A percentile compares a stretch with the other conserved stretches of the same genome.
phyloP scores from a whole-genome alignment of 2,113 vertebrate genomes.

The Falcunculus frontatus region DNA sequence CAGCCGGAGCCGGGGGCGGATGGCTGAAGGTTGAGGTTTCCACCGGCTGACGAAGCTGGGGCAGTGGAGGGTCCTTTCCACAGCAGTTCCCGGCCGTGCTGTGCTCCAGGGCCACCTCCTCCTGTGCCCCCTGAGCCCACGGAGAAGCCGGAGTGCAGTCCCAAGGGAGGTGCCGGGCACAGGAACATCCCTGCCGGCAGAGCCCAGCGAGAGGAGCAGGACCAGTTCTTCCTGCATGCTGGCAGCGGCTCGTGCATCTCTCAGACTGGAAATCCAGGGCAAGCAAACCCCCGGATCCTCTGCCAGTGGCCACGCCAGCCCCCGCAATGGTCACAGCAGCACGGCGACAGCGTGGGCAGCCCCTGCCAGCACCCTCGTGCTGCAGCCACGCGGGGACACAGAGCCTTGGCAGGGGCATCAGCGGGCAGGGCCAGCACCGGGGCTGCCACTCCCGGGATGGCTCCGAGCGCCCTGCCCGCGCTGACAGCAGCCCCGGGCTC shows the following conservation, averaged over 20 bases:
- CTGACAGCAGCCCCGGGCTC: slow-evolving; percentile 27
- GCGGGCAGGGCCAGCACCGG: neutral
- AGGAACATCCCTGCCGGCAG: neutral
- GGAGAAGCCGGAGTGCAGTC: fast-evolving
- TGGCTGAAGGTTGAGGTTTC: neutral
- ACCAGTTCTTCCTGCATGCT: neutral
- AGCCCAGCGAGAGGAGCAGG: fast-evolving
- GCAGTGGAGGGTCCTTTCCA: neutral
- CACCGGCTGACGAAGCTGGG: fast-evolving
- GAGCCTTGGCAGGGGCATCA: neutral
- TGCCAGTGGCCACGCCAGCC: neutral
- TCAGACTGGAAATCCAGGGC: neutral
- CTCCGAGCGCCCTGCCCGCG: fast-evolving
- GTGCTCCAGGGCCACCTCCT: fast-evolving
- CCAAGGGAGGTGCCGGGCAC: neutral
- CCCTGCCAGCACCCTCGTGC: neutral
- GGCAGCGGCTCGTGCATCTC: neutral
- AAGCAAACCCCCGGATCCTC: neutral
- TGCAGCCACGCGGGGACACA: neutral
- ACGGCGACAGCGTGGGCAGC: fast-evolving
- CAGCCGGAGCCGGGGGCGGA: fast-evolving
- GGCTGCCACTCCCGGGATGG: neutral
- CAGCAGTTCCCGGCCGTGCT: fast-evolving
- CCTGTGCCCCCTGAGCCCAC: neutral
- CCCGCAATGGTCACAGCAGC: fast-evolving